phyloP scores from a whole-genome alignment of 2,797 vertebrate species.

The Hemitrygon akajei region DNA sequence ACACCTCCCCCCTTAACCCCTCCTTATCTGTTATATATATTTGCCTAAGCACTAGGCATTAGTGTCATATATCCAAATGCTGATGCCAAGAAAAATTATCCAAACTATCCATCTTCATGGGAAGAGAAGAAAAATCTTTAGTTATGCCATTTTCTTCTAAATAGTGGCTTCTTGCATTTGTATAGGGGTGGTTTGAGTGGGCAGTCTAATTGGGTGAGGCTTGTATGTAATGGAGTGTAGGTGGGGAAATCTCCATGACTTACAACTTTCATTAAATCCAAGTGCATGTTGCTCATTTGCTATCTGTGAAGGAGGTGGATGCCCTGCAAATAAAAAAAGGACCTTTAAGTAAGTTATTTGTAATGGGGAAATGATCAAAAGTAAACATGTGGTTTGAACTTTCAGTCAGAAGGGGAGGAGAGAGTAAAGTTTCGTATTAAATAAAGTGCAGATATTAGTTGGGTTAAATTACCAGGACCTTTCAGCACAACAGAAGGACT shows the following conservation, averaged over 20 bases:
- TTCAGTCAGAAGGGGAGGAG: too few relatives aligned
- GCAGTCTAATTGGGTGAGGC: neutral
- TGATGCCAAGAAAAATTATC: neutral
- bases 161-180: neutral
- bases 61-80: neutral
- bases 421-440: too few relatives aligned
- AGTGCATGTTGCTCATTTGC: neutral
- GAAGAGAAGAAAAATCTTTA: neutral
- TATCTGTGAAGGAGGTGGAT: neutral
- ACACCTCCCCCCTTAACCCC: too few relatives aligned
- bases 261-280: neutral
- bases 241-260: conserved; percentile 1
- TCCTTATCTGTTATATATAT: neutral
- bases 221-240: neutral
- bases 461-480: neutral
- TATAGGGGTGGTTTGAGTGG: neutral
- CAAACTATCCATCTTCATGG: neutral
- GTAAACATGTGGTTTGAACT: neutral
- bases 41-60: neutral
- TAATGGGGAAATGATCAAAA: neutral
- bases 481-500: neutral
- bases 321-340: neutral
- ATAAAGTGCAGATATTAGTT: neutral
- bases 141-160: neutral
- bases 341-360: neutral